These are phyloP conservation scores for Ophion costatus DNA, from an alignment of 2,888 invertebrate genomes.

Conservation along the genomic window DNA sequence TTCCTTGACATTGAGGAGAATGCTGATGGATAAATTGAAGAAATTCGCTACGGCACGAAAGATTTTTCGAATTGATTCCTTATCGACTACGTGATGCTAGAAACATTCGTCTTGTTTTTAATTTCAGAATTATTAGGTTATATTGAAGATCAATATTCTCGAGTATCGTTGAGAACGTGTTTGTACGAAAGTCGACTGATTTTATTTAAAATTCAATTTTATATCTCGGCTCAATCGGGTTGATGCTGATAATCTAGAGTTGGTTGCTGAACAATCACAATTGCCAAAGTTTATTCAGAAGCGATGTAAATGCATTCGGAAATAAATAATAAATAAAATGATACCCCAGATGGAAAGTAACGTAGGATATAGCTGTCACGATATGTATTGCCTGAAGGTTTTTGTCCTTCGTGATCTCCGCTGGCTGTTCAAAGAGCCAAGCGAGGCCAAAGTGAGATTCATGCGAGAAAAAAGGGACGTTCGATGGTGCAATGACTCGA, in stretches of 20 bases:
- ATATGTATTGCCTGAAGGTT: conserved; percentile 12
- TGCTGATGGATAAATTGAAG: conserved; percentile 21
- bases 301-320: background rate
- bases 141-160: background rate
- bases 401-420: conserved; percentile 21
- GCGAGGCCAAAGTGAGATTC: conserved; percentile 59
- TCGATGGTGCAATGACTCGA: conserved; percentile 39
- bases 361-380: background rate
- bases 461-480: conserved; percentile 42
- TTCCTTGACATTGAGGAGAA: conserved; percentile 16
- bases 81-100: background rate
- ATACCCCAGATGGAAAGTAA: too few relatives aligned
- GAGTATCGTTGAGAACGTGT: background rate
- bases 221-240: too few relatives aligned
- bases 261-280: too few relatives aligned
- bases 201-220: background rate
- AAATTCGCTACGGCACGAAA: background rate
- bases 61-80: conserved; percentile 1
- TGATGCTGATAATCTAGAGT: too few relatives aligned
- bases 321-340: background rate
- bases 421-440: conserved; percentile 20
- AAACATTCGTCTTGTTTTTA: background rate
- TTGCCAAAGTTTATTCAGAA: background rate
- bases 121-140: background rate
- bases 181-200: background rate